Conservation (phyloP, 2,888 invertebrate genomes). For the Megalurothrips usitatus region DNA sequence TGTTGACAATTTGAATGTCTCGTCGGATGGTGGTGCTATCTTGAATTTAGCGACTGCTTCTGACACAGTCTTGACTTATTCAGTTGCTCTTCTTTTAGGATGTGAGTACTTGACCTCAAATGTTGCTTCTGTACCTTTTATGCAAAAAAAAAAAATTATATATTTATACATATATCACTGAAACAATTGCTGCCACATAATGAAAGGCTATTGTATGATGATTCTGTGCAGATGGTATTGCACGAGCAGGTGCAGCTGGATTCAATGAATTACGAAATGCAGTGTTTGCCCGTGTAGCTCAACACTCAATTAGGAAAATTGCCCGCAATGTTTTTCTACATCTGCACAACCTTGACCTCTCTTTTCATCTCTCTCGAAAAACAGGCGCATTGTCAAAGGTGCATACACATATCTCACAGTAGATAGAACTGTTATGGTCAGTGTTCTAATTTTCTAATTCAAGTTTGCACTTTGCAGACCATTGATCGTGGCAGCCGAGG, state of each 20-base stretch:
- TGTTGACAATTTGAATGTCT: conserved; percentile 77
- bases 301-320: conserved; percentile 90
- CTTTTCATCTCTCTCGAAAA: conserved; percentile 89
- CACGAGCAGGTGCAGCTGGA: conserved; percentile 81
- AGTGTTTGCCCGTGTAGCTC: conserved; percentile 95
- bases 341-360: conserved; percentile 87
- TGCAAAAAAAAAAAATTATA: conserved; percentile 27
- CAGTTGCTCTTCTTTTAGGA: conserved; percentile 76
- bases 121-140: neutral
- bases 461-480: conserved; percentile 53
- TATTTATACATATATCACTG: conserved; percentile 19
- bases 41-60: conserved; percentile 74
- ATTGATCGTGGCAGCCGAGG: conserved; percentile 90
- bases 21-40: conserved; percentile 49
- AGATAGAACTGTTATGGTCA: conserved; percentile 22
- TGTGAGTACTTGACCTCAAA: conserved; percentile 62
- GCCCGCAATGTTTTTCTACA: conserved; percentile 94
- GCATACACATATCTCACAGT: conserved; percentile 33
- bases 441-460: conserved; percentile 18
- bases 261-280: conserved; percentile 97
- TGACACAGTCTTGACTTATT: conserved; percentile 71
- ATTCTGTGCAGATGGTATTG: conserved; percentile 75
- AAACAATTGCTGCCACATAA: conserved; percentile 18
- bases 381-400: conserved; percentile 94
- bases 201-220: neutral